phyloP scores from a whole-genome alignment of 2,113 vertebrate genomes.

The Axis porcinus region DNA sequence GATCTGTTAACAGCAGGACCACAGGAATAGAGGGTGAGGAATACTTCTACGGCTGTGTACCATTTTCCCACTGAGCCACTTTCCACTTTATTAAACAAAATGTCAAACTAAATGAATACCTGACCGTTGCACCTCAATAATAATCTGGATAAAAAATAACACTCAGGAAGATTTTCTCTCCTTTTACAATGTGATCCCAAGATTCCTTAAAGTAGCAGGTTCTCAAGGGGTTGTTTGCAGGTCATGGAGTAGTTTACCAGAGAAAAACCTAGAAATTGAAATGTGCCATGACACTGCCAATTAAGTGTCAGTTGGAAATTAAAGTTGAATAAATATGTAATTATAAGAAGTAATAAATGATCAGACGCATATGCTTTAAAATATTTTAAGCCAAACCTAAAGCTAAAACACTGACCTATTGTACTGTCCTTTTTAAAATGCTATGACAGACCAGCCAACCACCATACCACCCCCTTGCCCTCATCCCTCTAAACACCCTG shows the following conservation, averaged over 20 bases:
- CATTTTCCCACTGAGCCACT: neutral
- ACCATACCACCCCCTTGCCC: neutral
- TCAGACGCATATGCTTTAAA: neutral
- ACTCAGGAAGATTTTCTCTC: neutral
- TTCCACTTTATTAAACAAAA: neutral
- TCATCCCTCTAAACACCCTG: neutral
- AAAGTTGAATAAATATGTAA: neutral
- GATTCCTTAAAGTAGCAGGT: neutral
- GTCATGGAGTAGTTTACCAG: neutral
- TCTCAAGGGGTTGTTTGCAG: neutral
- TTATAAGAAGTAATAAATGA: neutral
- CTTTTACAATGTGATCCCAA: neutral
- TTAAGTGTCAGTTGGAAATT: neutral
- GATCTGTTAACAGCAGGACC: neutral
- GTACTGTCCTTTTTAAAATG: neutral
- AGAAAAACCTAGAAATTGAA: neutral
- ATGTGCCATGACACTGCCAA: neutral
- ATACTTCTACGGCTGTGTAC: no score
- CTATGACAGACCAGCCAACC: neutral
- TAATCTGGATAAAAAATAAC: neutral
- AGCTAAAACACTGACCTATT: neutral
- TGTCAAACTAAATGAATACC: neutral
- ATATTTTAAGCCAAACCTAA: neutral
- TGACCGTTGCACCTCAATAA: neutral
- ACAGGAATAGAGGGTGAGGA: neutral